These are phyloP conservation scores for Lagorchestes hirsutus DNA, from an alignment of 2,797 vertebrate species.

Conservation along the genomic window DNA sequence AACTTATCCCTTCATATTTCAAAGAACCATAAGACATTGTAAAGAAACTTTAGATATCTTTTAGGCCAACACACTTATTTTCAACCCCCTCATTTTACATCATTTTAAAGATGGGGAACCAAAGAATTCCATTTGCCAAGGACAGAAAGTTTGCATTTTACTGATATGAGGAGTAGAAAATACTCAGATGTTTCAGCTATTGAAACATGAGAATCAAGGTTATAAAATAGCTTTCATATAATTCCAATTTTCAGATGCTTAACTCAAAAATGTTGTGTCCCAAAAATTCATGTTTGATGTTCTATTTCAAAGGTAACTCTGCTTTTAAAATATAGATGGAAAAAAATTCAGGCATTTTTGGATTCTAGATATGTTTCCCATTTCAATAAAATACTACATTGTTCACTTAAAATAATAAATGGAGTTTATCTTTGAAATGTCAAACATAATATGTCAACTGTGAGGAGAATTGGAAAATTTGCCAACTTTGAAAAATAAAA, in stretches of 20 bases:
- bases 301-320: slow-evolving; percentile 11
- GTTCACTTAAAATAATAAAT: slow-evolving; percentile 40
- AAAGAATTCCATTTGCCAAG: neutral
- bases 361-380: neutral
- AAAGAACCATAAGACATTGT: neutral
- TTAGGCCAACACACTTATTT: neutral
- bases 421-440: slow-evolving; percentile 38
- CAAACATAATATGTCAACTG: neutral
- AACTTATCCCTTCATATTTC: neutral
- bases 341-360: neutral
- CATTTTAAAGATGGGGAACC: neutral
- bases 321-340: slow-evolving; percentile 26
- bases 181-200: neutral
- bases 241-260: neutral
- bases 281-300: neutral
- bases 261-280: neutral
- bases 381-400: slow-evolving; percentile 20
- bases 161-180: neutral
- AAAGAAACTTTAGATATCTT: neutral
- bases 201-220: neutral
- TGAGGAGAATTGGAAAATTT: neutral
- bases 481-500: neutral
- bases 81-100: neutral
- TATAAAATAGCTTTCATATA: neutral
- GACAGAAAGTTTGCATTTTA: neutral